These are phyloP conservation scores for Lipotes vexillifer DNA, from an alignment of 2,113 vertebrate species.

Conservation along the genomic window DNA sequence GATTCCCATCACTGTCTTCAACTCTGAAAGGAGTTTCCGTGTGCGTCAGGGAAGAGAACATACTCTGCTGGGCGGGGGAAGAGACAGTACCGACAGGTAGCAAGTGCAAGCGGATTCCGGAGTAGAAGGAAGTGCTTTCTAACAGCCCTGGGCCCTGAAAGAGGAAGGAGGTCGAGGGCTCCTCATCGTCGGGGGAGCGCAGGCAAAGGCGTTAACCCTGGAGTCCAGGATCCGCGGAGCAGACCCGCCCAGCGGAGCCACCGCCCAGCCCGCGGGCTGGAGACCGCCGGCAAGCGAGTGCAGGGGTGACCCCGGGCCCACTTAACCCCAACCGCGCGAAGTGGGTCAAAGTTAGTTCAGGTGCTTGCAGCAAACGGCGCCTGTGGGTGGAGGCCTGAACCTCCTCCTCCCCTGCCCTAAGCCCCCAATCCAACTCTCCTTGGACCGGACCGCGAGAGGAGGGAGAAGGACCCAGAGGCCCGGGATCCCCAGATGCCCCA, in stretches of 20 bases:
- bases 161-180: neutral
- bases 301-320: neutral
- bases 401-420: neutral
- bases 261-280: neutral
- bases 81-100: neutral
- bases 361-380: neutral
- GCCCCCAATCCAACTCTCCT: neutral
- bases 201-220: neutral
- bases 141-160: neutral
- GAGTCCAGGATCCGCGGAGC: neutral
- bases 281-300: neutral
- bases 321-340: neutral
- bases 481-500: neutral
- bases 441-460: neutral
- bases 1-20: neutral
- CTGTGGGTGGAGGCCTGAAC: neutral
- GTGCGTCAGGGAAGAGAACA: neutral
- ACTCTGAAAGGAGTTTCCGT: neutral
- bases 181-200: neutral
- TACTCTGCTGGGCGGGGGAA: neutral
- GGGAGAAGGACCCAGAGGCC: neutral
- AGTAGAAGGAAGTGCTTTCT: conserved; percentile 6
- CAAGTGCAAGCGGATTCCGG: neutral
- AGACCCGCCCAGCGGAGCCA: neutral
- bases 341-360: neutral